A percentile compares a stretch with the other conserved stretches of the same genome.
These are phyloP conservation scores for Hesperia comma DNA, from an alignment of 2,888 invertebrate species.

Conservation along the genomic window DNA sequence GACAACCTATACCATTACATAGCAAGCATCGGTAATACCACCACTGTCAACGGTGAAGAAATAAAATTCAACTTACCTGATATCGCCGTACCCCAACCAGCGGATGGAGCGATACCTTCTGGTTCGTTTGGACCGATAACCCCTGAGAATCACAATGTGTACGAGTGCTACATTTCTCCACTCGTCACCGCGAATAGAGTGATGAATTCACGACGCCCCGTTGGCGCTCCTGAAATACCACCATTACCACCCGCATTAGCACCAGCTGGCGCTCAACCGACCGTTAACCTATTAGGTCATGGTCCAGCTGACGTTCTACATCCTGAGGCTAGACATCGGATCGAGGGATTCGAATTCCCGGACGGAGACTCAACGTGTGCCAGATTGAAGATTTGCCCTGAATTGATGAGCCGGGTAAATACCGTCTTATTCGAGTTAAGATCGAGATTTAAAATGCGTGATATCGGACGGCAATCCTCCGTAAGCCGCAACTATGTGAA, in stretches of 20 bases:
- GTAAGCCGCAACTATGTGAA: too few relatives aligned
- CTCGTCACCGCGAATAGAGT: constrained; percentile 18
- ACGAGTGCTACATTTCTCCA: constrained; percentile 35
- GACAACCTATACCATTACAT: too few relatives aligned
- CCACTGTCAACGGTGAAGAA: constrained; percentile 21
- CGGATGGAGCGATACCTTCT: constrained; percentile 33
- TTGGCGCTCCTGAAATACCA: background rate
- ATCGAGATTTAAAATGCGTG: too few relatives aligned
- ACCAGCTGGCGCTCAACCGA: background rate
- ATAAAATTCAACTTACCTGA: constrained; percentile 41
- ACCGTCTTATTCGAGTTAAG: too few relatives aligned
- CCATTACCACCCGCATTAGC: background rate
- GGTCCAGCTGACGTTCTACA: background rate
- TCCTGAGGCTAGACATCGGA: background rate
- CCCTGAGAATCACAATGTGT: constrained; percentile 30
- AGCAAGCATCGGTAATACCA: too few relatives aligned
- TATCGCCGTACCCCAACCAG: constrained; percentile 38
- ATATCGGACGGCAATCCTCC: too few relatives aligned
- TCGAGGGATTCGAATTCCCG: background rate
- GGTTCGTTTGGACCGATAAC: constrained; percentile 25
- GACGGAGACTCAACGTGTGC: too few relatives aligned
- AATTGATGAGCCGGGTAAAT: too few relatives aligned
- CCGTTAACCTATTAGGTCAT: background rate
- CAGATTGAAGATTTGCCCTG: too few relatives aligned
- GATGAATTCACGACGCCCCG: background rate